These are phyloP conservation scores for Nyctibius bracteatus DNA, from an alignment of 2,113 vertebrate genomes.

Conservation along the genomic window DNA sequence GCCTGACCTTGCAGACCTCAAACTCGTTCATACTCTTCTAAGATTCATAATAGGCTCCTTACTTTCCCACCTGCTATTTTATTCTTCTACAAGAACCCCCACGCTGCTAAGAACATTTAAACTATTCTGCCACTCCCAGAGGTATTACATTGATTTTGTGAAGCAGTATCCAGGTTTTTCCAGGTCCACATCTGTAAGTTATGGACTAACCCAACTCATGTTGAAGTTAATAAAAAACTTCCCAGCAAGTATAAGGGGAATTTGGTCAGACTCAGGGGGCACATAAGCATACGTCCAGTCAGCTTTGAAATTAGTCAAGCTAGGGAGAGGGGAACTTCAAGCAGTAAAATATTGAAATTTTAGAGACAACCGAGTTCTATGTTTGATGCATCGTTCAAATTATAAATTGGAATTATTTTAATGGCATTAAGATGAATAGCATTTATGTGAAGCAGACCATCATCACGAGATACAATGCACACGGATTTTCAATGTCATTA, in stretches of 20 bases:
- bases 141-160: neutral
- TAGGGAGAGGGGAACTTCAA: neutral
- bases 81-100: neutral
- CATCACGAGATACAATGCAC: neutral
- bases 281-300: neutral
- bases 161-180: neutral
- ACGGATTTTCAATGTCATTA: neutral
- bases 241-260: neutral
- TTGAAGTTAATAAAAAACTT: neutral
- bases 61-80: neutral
- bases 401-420: neutral
- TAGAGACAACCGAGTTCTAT: neutral
- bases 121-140: neutral
- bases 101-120: neutral
- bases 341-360: neutral
- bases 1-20: neutral
- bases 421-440: neutral
- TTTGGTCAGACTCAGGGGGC: neutral
- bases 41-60: neutral
- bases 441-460: neutral
- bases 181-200: neutral
- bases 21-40: neutral
- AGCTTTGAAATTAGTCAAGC: neutral
- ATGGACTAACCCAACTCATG: neutral
- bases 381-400: neutral